These are phyloP conservation scores for Petroica traversi DNA, from an alignment of 2,113 vertebrate species.

Conservation along the genomic window DNA sequence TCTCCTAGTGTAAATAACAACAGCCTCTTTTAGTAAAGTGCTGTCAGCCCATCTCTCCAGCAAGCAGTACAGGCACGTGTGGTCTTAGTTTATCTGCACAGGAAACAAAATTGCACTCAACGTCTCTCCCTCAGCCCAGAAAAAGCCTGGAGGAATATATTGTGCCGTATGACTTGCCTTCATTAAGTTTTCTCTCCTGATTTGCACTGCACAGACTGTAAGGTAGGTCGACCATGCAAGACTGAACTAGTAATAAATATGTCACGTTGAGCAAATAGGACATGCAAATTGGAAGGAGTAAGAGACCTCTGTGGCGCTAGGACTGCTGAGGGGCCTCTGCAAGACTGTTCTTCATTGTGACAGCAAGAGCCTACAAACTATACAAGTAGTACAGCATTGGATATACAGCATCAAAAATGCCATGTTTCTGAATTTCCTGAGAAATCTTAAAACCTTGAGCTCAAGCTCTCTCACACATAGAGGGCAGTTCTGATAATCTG, in stretches of 20 bases:
- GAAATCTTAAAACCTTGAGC: background rate
- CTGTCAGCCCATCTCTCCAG: background rate
- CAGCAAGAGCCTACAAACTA: background rate
- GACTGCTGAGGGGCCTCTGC: background rate
- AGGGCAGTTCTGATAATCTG: background rate
- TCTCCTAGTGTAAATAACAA: background rate
- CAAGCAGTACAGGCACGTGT: background rate
- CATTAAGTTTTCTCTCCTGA: background rate
- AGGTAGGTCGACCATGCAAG: conserved; percentile 18
- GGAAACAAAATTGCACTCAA: background rate
- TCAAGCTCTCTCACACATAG: background rate
- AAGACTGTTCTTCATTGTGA: conserved; percentile 25
- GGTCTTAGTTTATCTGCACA: background rate
- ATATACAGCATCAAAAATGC: background rate
- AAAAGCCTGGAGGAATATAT: background rate
- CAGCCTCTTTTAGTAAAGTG: background rate
- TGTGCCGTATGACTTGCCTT: background rate
- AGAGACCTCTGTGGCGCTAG: background rate
- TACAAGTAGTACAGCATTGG: background rate
- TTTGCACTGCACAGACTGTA: background rate
- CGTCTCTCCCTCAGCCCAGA: background rate
- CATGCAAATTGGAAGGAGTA: background rate
- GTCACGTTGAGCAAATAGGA: conserved; percentile 7
- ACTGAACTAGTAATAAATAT: conserved; percentile 33
- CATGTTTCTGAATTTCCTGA: background rate